Percentiles rank a stretch among this genome's conserved stretches.
phyloP scores from a whole-genome alignment of 37 sponge, comb jelly and placozoan species.

The Beroe ovata region DNA sequence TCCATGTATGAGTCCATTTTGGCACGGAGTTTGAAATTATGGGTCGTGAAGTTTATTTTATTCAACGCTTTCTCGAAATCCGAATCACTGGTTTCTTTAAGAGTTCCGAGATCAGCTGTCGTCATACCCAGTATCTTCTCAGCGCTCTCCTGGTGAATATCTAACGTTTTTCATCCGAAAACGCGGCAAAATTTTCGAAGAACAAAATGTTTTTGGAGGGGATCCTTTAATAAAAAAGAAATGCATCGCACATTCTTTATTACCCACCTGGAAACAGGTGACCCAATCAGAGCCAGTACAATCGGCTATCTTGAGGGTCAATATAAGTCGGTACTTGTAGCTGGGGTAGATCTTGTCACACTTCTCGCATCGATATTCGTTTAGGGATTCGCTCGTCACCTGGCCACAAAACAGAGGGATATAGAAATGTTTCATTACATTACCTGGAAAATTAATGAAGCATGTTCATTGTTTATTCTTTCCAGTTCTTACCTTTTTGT shows the following conservation, averaged over 20 bases:
- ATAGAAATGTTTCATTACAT: no score
- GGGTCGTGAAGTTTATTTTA: constrained; percentile 76
- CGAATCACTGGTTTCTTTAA: constrained; percentile 74
- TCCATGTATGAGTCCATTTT: constrained; percentile 87
- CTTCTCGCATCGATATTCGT: constrained; percentile 85
- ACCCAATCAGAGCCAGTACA: constrained; percentile 76
- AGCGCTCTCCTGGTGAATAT: constrained; percentile 75
- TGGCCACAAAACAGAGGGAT: no score
- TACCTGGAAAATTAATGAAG: no score
- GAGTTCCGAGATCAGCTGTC: constrained; percentile 76
- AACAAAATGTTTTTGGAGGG: no score
- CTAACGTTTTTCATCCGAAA: no score
- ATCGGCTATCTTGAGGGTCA: constrained; percentile 76
- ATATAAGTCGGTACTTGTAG: constrained; percentile 85
- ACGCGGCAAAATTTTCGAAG: no score
- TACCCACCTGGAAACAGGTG: constrained; percentile 75
- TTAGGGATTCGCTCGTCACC: constrained; percentile 26
- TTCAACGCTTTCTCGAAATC: constrained; percentile 75
- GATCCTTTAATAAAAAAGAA: no score
- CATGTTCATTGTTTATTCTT: no score
- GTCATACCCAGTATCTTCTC: constrained; percentile 71
- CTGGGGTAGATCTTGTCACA: constrained; percentile 77
- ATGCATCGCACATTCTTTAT: no score
- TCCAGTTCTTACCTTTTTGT: constrained; percentile 89
- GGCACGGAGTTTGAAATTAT: constrained; percentile 75